A percentile compares a stretch with the other conserved stretches of the same genome.
Conservation (phyloP, 2,888 invertebrate genomes). For the Tyria jacobaeae region DNA sequence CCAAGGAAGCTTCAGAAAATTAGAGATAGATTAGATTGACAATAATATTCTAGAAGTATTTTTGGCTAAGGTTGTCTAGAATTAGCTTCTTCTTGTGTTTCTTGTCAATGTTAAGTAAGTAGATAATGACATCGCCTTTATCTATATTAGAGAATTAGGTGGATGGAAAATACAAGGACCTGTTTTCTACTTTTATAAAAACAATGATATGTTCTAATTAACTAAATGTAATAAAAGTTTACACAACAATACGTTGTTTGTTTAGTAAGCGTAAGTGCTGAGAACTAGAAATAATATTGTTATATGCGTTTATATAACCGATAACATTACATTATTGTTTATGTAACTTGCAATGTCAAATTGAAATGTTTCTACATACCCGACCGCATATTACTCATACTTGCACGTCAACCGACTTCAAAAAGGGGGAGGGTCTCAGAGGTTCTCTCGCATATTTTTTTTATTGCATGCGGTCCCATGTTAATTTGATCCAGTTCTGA, state of each 20-base stretch:
- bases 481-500: too few relatives aligned
- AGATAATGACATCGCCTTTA: slow-evolving; percentile 6
- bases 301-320: not conserved
- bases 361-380: too few relatives aligned
- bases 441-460: too few relatives aligned
- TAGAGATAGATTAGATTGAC: slow-evolving; percentile 88
- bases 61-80: slow-evolving; percentile 1
- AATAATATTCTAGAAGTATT: not conserved
- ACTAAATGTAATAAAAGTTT: not conserved
- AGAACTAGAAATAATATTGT: slow-evolving; percentile 4
- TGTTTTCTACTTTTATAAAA: slow-evolving; percentile 15
- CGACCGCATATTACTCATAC: too few relatives aligned
- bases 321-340: not conserved
- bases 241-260: slow-evolving; percentile 4
- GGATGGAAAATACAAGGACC: slow-evolving; percentile 15
- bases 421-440: too few relatives aligned
- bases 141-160: slow-evolving; percentile 13
- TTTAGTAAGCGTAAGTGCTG: not conserved
- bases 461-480: too few relatives aligned
- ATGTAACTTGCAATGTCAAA: too few relatives aligned
- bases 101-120: slow-evolving; percentile 14
- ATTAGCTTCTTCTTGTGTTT: slow-evolving; percentile 17
- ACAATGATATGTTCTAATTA: slow-evolving; percentile 7
- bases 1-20: slow-evolving; percentile 89
- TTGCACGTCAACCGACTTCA: too few relatives aligned